phyloP scores from a whole-genome alignment of 2,113 vertebrate genomes.

The Crypturellus undulatus region DNA sequence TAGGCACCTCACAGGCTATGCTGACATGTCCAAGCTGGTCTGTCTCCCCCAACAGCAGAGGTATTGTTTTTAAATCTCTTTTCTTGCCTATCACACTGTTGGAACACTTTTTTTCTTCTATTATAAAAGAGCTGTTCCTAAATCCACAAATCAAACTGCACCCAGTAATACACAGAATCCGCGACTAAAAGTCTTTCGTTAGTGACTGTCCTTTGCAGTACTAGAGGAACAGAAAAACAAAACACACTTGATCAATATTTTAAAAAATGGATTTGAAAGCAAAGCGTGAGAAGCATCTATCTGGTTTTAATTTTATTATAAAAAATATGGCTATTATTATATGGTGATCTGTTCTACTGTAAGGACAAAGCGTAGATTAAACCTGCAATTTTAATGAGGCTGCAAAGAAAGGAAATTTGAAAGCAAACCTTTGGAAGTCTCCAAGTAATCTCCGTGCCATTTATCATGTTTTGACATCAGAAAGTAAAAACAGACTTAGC shows the following conservation, averaged over 20 bases:
- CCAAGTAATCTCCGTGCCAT: constrained; percentile 7
- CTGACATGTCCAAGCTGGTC: not conserved
- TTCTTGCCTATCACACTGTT: not conserved
- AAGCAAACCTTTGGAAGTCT: constrained; percentile 46
- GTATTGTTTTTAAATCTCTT: not conserved
- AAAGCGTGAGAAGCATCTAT: not conserved
- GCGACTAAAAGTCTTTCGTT: not conserved
- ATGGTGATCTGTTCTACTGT: not conserved
- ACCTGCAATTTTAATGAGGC: constrained; percentile 27
- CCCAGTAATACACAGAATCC: not conserved
- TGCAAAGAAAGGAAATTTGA: constrained; percentile 20
- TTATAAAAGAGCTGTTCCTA: not conserved
- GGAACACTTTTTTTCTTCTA: not conserved
- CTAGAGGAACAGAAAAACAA: not conserved
- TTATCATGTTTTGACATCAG: constrained; percentile 29
- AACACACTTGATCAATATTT: not conserved
- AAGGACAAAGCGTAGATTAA: not conserved
- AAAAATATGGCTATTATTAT: not conserved
- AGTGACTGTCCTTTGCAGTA: not conserved
- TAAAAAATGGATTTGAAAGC: constrained; percentile 21
- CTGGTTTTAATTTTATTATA: not conserved
- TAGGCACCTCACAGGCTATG: not conserved
- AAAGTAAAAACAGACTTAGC: constrained; percentile 28
- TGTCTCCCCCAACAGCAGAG: not conserved
- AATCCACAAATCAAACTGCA: not conserved